Percentiles rank a stretch among this genome's conserved stretches.
phyloP scores from a whole-genome alignment of 2,888 invertebrate genomes.

The Pristionchus entomophagus region DNA sequence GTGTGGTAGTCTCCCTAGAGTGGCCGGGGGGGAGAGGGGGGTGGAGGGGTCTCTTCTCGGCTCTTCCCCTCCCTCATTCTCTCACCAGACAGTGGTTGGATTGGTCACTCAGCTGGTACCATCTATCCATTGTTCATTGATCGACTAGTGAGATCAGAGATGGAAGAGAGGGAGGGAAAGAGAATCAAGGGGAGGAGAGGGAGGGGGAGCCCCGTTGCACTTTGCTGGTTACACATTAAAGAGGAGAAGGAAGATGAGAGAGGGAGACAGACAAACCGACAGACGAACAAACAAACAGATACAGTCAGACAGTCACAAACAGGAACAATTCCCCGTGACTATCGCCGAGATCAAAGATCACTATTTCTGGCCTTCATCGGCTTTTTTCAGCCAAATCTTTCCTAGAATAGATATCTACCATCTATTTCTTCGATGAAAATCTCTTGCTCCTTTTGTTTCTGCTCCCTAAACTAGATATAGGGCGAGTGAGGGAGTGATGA shows the following conservation, averaged over 20 bases:
- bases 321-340: background rate
- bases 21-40: no score
- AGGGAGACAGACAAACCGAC: background rate
- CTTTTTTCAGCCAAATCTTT: background rate
- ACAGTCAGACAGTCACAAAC: background rate
- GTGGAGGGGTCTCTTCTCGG: background rate
- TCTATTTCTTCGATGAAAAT: background rate
- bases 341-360: background rate
- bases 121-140: constrained; percentile 17
- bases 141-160: constrained; percentile 5
- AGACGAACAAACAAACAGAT: constrained; percentile 24
- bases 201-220: background rate
- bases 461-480: background rate
- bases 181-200: background rate
- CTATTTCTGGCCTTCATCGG: background rate
- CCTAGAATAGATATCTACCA: background rate
- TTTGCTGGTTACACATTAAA: background rate
- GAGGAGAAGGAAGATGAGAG: background rate
- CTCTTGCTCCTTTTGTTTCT: background rate
- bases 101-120: constrained; percentile 8
- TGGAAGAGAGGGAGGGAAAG: background rate
- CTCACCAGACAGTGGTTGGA: background rate
- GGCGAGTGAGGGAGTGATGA: background rate
- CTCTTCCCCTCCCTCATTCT: background rate
- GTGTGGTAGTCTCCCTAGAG: background rate